Base-by-base conservation (phyloP, 2,797 vertebrate genomes). In the Neostethus bicornis region DNA sequence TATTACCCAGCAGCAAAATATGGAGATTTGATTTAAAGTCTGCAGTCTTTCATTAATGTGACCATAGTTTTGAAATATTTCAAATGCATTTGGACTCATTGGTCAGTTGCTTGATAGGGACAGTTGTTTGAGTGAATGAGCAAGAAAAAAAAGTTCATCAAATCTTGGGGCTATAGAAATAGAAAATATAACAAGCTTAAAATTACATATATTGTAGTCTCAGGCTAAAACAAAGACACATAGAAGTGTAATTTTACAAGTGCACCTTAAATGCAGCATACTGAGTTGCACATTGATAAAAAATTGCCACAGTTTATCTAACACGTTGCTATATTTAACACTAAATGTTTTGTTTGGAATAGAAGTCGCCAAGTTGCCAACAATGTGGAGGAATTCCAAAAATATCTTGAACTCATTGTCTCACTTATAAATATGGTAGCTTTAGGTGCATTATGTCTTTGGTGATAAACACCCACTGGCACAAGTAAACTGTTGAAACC, bases 1-100 rank as follows among this genome's bases (percentile, higher is more conserved):
- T n/a, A n/a, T n/a, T n/a, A n/a, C n/a, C 4, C 13, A 34, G 31
- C 4, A 13, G 13, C 14, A 29, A 29, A 29, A 1, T 29, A 29
- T 28, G 26, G 26, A 28, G 26, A 29, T 11, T 29, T 3, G 26
- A 0, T n/a, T n/a, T 14, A 29, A 26, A 38, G 11, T 13, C 38
- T 45, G 41, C 3, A 1, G 12, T 44, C 32, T 50, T 32, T 42
- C 21, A 59, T 52, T 20, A 54, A 19, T 31, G 11, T 13, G 32
- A 29, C 21, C 25, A 45, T 60, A 34, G 48, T 53, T 70, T 52
- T 42, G 16, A 58, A 5, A 31, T 5, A 13, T 25, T 7, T 25
- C 25, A 28, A 28, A 28, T 2, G 28, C 28, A 26, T 28, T 26
- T 28, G 26, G 26, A 10, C 26, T 25, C 25, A 25, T 28, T 3